phyloP scores from a whole-genome alignment of 2,888 invertebrate species.

The Andrena bicolor region DNA sequence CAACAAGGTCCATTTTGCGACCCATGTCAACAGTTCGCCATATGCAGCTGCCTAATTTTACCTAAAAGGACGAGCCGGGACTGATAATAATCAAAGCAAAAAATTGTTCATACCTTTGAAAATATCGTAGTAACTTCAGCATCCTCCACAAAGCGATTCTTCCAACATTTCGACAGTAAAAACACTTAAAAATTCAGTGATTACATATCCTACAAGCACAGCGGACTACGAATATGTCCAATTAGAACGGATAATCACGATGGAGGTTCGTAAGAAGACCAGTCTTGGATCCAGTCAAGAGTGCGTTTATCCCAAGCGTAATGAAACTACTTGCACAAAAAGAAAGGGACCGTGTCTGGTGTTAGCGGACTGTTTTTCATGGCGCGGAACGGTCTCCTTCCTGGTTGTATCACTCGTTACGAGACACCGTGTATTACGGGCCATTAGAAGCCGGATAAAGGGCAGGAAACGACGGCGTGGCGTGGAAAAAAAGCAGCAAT shows the following conservation, averaged over 20 bases:
- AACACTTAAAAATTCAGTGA: neutral
- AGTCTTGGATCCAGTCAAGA: neutral
- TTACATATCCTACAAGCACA: neutral
- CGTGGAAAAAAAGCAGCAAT: constrained; percentile 39
- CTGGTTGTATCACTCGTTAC: neutral
- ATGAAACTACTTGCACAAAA: neutral
- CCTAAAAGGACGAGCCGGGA: too few species aligned
- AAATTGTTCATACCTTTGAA: too few species aligned
- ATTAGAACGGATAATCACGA: neutral
- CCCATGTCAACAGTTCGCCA: too few species aligned
- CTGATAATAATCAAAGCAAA: too few species aligned
- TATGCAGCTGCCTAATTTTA: too few species aligned
- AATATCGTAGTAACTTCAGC: too few species aligned
- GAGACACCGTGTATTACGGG: constrained; percentile 6
- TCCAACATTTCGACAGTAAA: neutral
- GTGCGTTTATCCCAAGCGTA: neutral
- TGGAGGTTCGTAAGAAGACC: neutral
- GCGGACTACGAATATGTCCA: neutral
- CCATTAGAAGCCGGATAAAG: constrained; percentile 24
- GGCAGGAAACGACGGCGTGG: constrained; percentile 3
- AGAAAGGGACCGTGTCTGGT: neutral
- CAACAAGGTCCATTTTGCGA: too few species aligned
- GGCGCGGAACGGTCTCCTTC: neutral
- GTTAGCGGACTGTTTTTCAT: neutral
- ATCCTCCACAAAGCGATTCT: too few species aligned